Percentiles rank a stretch among this genome's conserved stretches.
Conservation (phyloP, 2,888 invertebrate species). For the Limnephilus rhombicus region DNA sequence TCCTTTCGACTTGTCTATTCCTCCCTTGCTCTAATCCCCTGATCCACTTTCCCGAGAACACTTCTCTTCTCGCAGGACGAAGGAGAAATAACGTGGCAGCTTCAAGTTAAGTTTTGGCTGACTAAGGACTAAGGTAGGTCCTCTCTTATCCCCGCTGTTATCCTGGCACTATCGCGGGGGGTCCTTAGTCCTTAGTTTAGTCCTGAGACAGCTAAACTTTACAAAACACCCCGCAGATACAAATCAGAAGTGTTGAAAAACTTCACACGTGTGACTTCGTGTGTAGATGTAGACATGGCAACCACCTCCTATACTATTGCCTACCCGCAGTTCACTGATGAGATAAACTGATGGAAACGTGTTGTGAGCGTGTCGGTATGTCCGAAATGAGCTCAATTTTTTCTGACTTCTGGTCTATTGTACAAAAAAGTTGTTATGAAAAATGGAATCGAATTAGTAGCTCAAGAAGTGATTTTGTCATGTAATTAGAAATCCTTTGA, state of each 20-base stretch:
- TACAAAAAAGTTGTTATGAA: too few relatives aligned
- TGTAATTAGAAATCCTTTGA: too few relatives aligned
- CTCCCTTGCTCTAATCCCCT: conserved; percentile 22
- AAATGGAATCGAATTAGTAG: too few relatives aligned
- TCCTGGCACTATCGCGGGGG: not conserved
- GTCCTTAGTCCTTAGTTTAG: conserved; percentile 15
- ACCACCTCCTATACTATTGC: too few relatives aligned
- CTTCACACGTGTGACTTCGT: conserved; percentile 27
- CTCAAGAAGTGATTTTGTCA: too few relatives aligned
- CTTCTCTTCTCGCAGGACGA: not conserved
- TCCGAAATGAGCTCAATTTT: not conserved
- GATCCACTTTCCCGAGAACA: conserved; percentile 16
- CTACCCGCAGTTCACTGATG: not conserved
- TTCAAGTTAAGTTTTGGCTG: conserved; percentile 28
- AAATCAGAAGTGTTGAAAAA: conserved; percentile 33
- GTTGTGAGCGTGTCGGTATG: not conserved
- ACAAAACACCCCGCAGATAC: conserved; percentile 29
- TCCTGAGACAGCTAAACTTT: conserved; percentile 23
- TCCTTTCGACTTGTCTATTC: conserved; percentile 22
- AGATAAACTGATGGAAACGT: not conserved
- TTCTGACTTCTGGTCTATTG: not conserved
- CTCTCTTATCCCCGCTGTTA: conserved; percentile 23
- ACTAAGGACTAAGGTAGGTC: conserved; percentile 30
- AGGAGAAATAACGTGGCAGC: not conserved
- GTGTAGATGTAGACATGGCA: not conserved